Conservation (phyloP, 2,113 vertebrate genomes). For the Vidua macroura region DNA sequence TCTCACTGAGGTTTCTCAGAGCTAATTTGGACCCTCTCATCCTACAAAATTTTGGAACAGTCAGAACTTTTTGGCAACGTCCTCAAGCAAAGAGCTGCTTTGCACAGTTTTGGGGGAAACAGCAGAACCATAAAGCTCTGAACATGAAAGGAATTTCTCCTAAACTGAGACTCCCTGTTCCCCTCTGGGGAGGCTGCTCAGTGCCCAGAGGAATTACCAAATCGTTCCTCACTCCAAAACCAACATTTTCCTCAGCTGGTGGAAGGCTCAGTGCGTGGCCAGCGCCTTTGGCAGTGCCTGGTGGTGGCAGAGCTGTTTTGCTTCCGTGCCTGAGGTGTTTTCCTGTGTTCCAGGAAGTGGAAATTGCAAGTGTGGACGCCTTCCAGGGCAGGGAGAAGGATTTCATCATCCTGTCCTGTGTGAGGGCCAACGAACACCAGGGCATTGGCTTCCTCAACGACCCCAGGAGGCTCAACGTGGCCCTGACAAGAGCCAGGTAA, state of each 20-base stretch:
- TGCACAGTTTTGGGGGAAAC: background rate
- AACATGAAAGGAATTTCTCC: background rate
- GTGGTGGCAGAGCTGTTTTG: background rate
- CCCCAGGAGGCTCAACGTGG: slow-evolving; percentile 95
- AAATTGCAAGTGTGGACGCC: slow-evolving; percentile 97
- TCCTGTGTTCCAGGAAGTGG: slow-evolving; percentile 85
- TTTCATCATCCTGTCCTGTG: slow-evolving; percentile 97
- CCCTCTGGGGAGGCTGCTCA: background rate
- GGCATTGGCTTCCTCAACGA: slow-evolving; percentile 98
- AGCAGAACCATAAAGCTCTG: background rate
- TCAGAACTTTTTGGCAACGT: background rate
- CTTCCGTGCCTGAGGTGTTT: background rate
- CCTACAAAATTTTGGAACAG: background rate
- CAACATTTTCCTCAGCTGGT: background rate
- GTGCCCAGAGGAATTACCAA: background rate
- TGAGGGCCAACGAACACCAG: slow-evolving; percentile 96
- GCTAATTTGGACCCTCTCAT: background rate
- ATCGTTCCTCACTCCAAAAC: background rate
- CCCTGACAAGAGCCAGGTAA: slow-evolving; percentile 93
- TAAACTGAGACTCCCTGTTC: background rate
- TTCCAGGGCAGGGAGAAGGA: slow-evolving; percentile 98
- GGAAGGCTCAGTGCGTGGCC: background rate
- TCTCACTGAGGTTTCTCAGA: background rate
- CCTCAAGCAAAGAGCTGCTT: background rate
- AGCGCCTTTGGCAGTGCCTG: background rate